Base-by-base conservation (phyloP, 1,140 invertebrate species). In the Heliconius hermathena region DNA sequence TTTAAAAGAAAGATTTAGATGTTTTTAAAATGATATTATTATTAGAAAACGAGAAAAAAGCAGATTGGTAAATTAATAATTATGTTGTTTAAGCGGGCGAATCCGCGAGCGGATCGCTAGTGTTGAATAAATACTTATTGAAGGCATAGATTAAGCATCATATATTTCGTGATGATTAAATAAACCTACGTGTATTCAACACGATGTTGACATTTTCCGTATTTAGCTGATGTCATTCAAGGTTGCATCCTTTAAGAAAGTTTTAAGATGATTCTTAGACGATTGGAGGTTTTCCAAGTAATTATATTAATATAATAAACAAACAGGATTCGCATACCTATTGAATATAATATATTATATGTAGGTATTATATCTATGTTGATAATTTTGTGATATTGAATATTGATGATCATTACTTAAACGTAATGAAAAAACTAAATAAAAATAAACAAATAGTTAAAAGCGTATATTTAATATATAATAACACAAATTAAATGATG, bases 171-270 rank as follows among this genome's bases (percentile, higher is more conserved):
- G 60, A 26, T 13, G 60, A 66, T 66, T 5, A 22, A 18, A 22
- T 29, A 66, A 26, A 66, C 60, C 9, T 66, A 66, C 13, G 60
- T 66, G 11, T 26, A 2, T 66, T 66, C 13, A 66, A 66, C 22
- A 29, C 60, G 60, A 66, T 66, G 26, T 29, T 16, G 26, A 66
- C 60, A 66, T 66, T 66, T 29, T 26, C 60, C 22, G 22, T 3
- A 66, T 66, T 66, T 29, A 29, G 22, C 60, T 66, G 60, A 66
- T 66, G 60, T 66, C 60, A 66, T 66, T 26, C 60, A 66, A 66
- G 60, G 60, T 29, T 66, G 22, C 60, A 66, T 66, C 13, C 60
- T 66, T 66, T 66, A 66, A 11, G 60, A 66, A 29, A 29, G 60
- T 3, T 66, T 66, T 18, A 66, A 29, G 22, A 66, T 66, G 26